Conservation (phyloP, 2,888 invertebrate species). For the Zaprionus bogoriensis region DNA sequence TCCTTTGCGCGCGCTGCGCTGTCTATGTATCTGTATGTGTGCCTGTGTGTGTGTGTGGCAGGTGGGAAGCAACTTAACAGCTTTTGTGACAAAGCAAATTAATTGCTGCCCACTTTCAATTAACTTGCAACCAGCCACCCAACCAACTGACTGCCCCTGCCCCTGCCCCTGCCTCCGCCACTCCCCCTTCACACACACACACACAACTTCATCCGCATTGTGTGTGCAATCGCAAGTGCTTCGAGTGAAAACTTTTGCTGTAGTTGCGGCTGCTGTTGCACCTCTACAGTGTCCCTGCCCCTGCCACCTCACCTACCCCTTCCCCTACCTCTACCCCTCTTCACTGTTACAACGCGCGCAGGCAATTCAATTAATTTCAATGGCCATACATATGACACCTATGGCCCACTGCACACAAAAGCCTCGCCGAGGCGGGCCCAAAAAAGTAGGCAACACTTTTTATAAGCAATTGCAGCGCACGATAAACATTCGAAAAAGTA, state of each 20-base stretch:
- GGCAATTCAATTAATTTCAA: constrained; percentile 78
- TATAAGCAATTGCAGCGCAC: constrained; percentile 53
- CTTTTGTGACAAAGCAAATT: constrained; percentile 76
- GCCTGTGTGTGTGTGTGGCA: background rate
- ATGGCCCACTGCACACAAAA: constrained; percentile 66
- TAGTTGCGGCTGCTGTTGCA: constrained; percentile 3
- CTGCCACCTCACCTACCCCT: background rate
- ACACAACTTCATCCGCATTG: constrained; percentile 53
- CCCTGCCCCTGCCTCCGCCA: background rate
- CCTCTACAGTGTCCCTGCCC: constrained; percentile 1
- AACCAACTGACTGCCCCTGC: background rate
- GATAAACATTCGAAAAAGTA: constrained; percentile 25
- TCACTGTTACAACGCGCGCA: constrained; percentile 57
- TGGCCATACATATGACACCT: constrained; percentile 72
- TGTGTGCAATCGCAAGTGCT: constrained; percentile 69
- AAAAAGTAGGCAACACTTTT: constrained; percentile 60
- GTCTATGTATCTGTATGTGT: background rate
- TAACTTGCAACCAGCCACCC: constrained; percentile 52
- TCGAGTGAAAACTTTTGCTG: constrained; percentile 31
- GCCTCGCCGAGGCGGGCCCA: constrained; percentile 22
- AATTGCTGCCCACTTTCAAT: constrained; percentile 75
- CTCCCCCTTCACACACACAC: background rate
- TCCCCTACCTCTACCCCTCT: background rate
- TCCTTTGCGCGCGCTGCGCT: constrained; percentile 29
- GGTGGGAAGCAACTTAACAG: constrained; percentile 46